These are phyloP conservation scores for Autographa pulchrina DNA, from an alignment of 2,888 invertebrate species.

Conservation along the genomic window DNA sequence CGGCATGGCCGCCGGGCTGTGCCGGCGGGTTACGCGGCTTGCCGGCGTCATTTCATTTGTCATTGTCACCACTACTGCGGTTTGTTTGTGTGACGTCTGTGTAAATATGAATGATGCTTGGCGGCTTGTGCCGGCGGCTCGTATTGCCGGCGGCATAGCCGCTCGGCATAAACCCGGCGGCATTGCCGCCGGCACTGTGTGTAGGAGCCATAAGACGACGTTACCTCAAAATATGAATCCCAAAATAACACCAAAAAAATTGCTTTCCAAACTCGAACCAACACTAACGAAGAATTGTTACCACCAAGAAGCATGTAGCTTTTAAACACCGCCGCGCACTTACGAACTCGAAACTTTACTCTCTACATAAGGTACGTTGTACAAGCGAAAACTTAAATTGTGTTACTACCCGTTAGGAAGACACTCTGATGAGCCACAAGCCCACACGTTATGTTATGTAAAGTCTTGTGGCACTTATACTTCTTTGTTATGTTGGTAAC, in stretches of 20 bases:
- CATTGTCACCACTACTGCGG: too few species aligned
- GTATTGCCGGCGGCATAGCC: too few species aligned
- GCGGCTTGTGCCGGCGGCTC: too few species aligned
- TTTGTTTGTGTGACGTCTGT: too few species aligned
- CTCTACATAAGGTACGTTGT: background rate
- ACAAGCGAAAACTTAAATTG: constrained; percentile 23
- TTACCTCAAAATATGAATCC: background rate
- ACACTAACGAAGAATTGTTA: constrained; percentile 7
- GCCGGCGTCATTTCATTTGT: too few species aligned
- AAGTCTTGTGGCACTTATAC: constrained; percentile 37
- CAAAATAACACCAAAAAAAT: background rate
- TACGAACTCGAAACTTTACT: constrained; percentile 8
- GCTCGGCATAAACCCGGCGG: too few species aligned
- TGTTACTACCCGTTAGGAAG: constrained; percentile 12
- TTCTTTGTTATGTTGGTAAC: constrained; percentile 43
- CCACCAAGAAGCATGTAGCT: background rate
- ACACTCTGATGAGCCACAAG: constrained; percentile 32
- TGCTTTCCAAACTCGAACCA: background rate
- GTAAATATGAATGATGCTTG: too few species aligned
- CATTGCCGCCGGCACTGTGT: too few species aligned
- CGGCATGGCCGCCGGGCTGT: too few species aligned
- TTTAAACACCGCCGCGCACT: background rate
- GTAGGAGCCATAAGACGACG: too few species aligned
- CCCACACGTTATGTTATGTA: constrained; percentile 35
- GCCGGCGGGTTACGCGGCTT: too few species aligned